Base-by-base conservation (phyloP, 2,888 invertebrate species). In the Hyalella azteca region DNA sequence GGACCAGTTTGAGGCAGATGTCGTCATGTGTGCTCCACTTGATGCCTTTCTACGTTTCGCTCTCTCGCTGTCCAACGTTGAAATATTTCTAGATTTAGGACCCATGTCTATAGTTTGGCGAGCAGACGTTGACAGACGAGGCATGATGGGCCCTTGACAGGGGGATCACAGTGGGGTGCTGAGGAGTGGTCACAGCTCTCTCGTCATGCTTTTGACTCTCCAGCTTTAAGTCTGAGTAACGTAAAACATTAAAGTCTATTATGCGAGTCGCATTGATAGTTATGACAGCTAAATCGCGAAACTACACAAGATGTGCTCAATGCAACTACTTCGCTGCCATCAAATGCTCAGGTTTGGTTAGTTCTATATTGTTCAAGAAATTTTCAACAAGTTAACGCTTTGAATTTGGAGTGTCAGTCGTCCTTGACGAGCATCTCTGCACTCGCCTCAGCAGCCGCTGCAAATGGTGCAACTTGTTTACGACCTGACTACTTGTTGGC, bases 151-250 rank as follows among this genome's bases (percentile, higher is more conserved):
- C 66, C 66, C 66, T 15, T 36, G 66, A 11, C 36, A 36, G 66
- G 66, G 39, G 66, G 66, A 66, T 66, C 66, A 66, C 66, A 66
- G 66, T 66, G 66, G 66, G 66, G 66, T 66, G 66, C 66, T 66
- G 66, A 36, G 39, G 66, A 9, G 36, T 36, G 66, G 39, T 36
- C 66, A 66, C 66, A 66, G 66, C 66, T 66, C 66, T 66, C 36
- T 36, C 66, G 19, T 66, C 39, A 36, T 66, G 66, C 66, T 66
- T 36, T n/a, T 15, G 66, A 7, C 66, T 36, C 29, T 66, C 66
- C 45, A 11, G n/a, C n/a, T n/a, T n/a, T n/a, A n/a, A n/a, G n/a
- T n/a, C n/a, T n/a, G n/a, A n/a, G n/a, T n/a, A n/a, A n/a, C n/a
- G n/a, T n/a, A n/a, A n/a, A n/a, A n/a, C n/a, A n/a, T n/a, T n/a